phyloP scores from a whole-genome alignment of 2,113 vertebrate genomes.

The Vicugna pacos region DNA sequence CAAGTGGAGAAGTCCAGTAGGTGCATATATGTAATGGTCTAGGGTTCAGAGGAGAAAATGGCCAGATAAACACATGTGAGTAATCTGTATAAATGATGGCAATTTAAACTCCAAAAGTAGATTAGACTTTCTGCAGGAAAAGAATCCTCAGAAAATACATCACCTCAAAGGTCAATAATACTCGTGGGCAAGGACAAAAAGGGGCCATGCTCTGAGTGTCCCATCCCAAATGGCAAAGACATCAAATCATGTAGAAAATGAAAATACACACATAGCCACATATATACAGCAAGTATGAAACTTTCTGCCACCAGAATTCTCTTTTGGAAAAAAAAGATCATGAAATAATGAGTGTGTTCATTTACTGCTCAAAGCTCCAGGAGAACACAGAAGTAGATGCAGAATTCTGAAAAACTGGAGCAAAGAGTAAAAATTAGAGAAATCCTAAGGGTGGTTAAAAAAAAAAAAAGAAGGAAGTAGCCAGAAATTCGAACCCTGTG shows the following conservation, averaged over 20 bases:
- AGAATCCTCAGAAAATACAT: constrained; percentile 10
- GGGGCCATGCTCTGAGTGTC: not conserved
- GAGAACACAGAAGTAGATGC: not conserved
- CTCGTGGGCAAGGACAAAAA: not conserved
- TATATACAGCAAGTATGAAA: not conserved
- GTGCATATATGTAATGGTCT: not conserved
- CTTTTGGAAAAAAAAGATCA: not conserved
- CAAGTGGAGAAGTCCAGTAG: not conserved
- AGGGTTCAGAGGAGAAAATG: not conserved
- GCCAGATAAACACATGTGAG: not conserved
- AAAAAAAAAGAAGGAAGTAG: not conserved
- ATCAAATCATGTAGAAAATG: not conserved
- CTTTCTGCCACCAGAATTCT: not conserved
- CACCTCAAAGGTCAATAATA: not conserved
- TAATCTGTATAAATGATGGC: not conserved
- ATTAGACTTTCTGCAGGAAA: not conserved
- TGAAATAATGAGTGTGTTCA: not conserved
- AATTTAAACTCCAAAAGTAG: constrained; percentile 40
- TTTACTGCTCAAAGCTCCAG: not conserved
- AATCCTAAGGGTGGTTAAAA: constrained; percentile 47
- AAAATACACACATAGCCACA: not conserved
- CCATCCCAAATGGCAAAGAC: not conserved
- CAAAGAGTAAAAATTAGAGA: not conserved
- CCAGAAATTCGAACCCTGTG: not conserved
- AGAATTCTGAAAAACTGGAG: constrained; percentile 2